Evolutionary conservation across 2,797 vertebrate genomes (phyloP).

Genomic region (Parambassis ranga): DNA sequence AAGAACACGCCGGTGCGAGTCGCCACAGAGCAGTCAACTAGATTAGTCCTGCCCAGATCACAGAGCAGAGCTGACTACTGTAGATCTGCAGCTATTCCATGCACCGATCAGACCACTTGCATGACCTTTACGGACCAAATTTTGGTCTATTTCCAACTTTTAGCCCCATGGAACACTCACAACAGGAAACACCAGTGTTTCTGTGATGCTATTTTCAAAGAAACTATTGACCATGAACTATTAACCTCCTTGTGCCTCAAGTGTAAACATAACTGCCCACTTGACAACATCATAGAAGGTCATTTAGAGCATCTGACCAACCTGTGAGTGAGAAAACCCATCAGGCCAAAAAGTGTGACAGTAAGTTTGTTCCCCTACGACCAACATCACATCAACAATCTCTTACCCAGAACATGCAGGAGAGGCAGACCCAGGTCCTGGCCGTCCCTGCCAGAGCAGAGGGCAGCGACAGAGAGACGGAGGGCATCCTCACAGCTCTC

Average conservation of each 20-base stretch:
- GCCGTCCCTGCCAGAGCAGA: conserved; percentile 77
- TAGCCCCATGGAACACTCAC: not conserved
- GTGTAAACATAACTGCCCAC: conserved; percentile 3
- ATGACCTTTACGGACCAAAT: conserved; percentile 14
- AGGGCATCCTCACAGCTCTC: conserved; percentile 74
- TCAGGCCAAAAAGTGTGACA: too few relatives aligned
- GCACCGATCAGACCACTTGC: not conserved
- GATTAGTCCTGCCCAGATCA: conserved; percentile 51
- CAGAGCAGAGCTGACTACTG: not conserved
- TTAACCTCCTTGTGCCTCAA: conserved; percentile 2
- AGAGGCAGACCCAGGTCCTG: conserved; percentile 88
- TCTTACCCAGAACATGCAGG: conserved; percentile 92
- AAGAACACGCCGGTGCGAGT: conserved; percentile 49
- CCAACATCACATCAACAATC: not conserved
- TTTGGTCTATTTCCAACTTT: not conserved
- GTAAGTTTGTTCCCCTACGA: too few relatives aligned
- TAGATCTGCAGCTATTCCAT: not conserved
- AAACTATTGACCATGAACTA: not conserved
- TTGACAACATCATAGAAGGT: not conserved
- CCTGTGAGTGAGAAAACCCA: not conserved
- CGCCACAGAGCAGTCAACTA: conserved; percentile 53
- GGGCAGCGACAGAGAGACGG: conserved; percentile 70
- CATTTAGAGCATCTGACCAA: not conserved
- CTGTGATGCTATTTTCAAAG: not conserved
- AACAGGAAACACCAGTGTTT: not conserved